These are phyloP conservation scores for Choreutis nemorana DNA, from an alignment of 2,888 invertebrate genomes.

Conservation along the genomic window DNA sequence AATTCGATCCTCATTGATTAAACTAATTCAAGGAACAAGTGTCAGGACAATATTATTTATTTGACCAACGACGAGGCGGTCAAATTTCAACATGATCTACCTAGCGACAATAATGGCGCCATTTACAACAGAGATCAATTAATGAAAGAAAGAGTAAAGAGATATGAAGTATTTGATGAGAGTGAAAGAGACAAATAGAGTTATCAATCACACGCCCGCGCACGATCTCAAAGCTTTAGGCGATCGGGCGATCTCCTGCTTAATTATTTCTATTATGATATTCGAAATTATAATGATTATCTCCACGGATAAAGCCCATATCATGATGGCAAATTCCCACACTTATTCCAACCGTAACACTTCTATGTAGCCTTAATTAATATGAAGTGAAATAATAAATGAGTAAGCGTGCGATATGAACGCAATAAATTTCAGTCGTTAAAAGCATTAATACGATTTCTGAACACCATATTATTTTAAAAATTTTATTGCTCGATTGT, in stretches of 20 bases:
- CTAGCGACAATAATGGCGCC: constrained; percentile 54
- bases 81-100: constrained; percentile 46
- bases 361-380: constrained; percentile 30
- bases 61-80: constrained; percentile 37
- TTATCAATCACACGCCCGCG: constrained; percentile 62
- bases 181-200: constrained; percentile 29
- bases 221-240: constrained; percentile 49
- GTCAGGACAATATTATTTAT: constrained; percentile 37
- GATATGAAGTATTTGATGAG: constrained; percentile 12
- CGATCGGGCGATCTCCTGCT: constrained; percentile 49
- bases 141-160: constrained; percentile 36
- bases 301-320: constrained; percentile 26
- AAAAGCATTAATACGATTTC: constrained; percentile 16
- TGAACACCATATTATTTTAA: constrained; percentile 11
- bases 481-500: too few species aligned
- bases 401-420: constrained; percentile 17
- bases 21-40: too few species aligned
- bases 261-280: constrained; percentile 67
- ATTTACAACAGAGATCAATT: constrained; percentile 55
- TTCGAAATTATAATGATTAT: constrained; percentile 57
- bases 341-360: constrained; percentile 25
- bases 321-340: constrained; percentile 57
- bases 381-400: constrained; percentile 18
- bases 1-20: too few species aligned
- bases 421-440: constrained; percentile 17